Base-by-base conservation (phyloP, 2,797 vertebrate species). In the Betta splendens region DNA sequence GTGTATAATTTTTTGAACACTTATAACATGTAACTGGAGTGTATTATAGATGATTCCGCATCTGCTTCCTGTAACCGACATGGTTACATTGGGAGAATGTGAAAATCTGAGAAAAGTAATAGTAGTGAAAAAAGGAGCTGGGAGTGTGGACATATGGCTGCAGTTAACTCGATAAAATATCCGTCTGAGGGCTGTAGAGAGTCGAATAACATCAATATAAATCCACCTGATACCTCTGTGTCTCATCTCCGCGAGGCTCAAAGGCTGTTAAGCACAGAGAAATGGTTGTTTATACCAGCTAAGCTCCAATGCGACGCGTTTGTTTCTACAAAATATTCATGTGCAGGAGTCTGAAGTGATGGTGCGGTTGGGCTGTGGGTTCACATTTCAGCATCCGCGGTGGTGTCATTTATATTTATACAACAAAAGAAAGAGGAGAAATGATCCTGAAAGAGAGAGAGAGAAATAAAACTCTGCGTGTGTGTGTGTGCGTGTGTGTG, bases 391-490 rank as follows among this genome's bases (percentile, higher is more conserved):
- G 54, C 25, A 18, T 23, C 49, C 75, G 5, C 51, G 4, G 22
- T 3, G 22, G 45, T 45, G 48, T 72, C 69, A 77, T 83, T 80
- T 82, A 72, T 84, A 67, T 87, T 64, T 75, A 59, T 72, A 40
- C 71, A 79, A 89, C 81, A 87, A 87, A 84, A 75, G 68, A 74
- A 84, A 85, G 72, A 32, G 50, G 84, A 90, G 73, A 77, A 85
- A 86, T 77, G 69, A 79, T 72, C 70, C 67, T 82, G 33, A 43
- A 72, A 64, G 65, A 76, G 75, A 77, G 69, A 70, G 62, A 57
- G n/a, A n/a, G n/a, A n/a, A n/a, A n/a, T n/a, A 52, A 72, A 75
- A 49, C 77, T 71, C 83, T 72, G 85, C 69, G 80, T 11, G 31
- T 71, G 83, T 72, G 85, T 69, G 80, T 11, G 31, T 32, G 7